Conservation (phyloP, 2,113 vertebrate genomes). For the Scopus umbretta region DNA sequence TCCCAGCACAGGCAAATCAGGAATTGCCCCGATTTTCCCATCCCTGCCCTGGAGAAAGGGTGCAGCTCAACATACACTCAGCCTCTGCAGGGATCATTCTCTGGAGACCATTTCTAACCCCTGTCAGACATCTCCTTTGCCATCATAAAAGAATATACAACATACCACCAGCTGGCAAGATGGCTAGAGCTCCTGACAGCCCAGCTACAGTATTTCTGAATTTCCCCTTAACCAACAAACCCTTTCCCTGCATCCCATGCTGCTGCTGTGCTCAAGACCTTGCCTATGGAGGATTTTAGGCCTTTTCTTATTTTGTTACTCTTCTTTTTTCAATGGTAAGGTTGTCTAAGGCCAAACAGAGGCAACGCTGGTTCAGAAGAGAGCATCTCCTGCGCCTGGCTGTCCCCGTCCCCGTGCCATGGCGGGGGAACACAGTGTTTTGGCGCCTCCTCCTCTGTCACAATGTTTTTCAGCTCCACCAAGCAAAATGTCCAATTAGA, state of each 20-base stretch:
- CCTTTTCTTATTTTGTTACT: not conserved
- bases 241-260: not conserved
- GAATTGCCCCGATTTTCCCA: not conserved
- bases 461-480: conserved; percentile 76
- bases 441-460: conserved; percentile 73
- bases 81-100: not conserved
- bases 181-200: not conserved
- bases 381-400: not conserved
- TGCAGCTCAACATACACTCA: not conserved
- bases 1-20: not conserved
- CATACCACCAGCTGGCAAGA: not conserved
- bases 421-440: conserved; percentile 17
- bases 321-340: not conserved
- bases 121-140: not conserved
- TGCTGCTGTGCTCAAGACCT: rapidly evolving
- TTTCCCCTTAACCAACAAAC: not conserved
- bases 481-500: conserved; percentile 81
- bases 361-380: not conserved
- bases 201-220: not conserved
- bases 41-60: not conserved
- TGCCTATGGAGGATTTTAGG: not conserved
- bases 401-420: not conserved
- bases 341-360: conserved; percentile 26
- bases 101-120: not conserved
- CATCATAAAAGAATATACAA: not conserved